These are phyloP conservation scores for Agapetus fuscipes DNA, from an alignment of 2,888 invertebrate genomes.

Conservation along the genomic window DNA sequence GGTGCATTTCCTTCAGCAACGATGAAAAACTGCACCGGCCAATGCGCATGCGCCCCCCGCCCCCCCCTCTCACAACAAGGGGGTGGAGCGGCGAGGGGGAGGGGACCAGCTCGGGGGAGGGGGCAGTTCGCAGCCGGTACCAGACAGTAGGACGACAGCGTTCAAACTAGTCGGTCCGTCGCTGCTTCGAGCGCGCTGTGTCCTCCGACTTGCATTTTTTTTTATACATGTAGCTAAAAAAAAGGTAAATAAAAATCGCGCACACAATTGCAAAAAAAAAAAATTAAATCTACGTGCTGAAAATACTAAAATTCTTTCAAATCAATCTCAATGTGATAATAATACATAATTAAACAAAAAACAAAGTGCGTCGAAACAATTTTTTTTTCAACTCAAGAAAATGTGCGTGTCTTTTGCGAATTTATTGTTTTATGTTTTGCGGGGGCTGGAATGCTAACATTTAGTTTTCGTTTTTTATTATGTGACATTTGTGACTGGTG, in stretches of 20 bases:
- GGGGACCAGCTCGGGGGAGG: slow-evolving; percentile 32
- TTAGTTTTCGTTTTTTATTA: too few relatives aligned
- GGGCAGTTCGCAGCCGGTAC: slow-evolving; percentile 42
- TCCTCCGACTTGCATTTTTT: slow-evolving; percentile 8
- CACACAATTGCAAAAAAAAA: slow-evolving; percentile 4
- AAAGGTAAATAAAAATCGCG: slow-evolving; percentile 14
- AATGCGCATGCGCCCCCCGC: slow-evolving; percentile 39
- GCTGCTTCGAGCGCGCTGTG: slow-evolving; percentile 38
- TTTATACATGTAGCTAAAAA: slow-evolving; percentile 6
- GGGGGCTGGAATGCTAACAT: too few relatives aligned
- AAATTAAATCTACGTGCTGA: neutral
- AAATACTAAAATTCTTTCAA: neutral
- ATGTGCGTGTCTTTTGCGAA: too few relatives aligned
- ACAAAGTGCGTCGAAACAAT: too few relatives aligned
- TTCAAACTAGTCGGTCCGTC: slow-evolving; percentile 45
- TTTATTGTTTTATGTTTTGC: too few relatives aligned
- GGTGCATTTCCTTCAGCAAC: slow-evolving; percentile 19
- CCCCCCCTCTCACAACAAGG: slow-evolving; percentile 22
- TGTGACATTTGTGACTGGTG: too few relatives aligned
- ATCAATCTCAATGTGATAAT: too few relatives aligned
- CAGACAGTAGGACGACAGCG: slow-evolving; percentile 50
- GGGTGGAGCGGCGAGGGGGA: slow-evolving; percentile 15
- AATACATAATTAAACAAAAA: too few relatives aligned
- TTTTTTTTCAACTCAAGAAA: too few relatives aligned
- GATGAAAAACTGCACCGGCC: slow-evolving; percentile 16